A percentile compares a stretch with the other conserved stretches of the same genome.
Evolutionary conservation across 2,888 invertebrate species (phyloP).

Genomic region (Conus canariensis): DNA sequence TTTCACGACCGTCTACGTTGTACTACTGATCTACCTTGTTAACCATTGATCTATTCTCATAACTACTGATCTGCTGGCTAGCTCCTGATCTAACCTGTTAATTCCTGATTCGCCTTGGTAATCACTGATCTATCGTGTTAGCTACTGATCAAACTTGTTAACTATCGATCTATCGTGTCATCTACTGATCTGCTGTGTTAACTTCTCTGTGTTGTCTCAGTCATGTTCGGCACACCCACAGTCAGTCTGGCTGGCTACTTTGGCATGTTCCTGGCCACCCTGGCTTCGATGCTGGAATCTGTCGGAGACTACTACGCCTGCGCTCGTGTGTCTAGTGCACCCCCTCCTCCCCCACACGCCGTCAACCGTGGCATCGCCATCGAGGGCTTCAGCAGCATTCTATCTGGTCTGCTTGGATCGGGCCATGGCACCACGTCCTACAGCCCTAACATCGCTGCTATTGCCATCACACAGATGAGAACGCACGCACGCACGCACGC

Average conservation of each 20-base stretch:
- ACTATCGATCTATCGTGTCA: no score
- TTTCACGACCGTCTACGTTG: no score
- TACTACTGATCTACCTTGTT: no score
- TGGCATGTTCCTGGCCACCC: conserved; percentile 62
- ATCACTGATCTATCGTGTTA: no score
- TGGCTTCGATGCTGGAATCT: conserved; percentile 65
- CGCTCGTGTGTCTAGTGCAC: conserved; percentile 54
- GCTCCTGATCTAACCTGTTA: no score
- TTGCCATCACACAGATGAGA: conserved; percentile 50
- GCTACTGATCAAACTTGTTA: no score
- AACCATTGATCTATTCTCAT: no score
- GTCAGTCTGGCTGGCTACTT: conserved; percentile 60
- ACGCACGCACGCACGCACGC: no score
- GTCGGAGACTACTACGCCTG: conserved; percentile 69
- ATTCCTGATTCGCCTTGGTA: no score
- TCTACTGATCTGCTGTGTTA: no score
- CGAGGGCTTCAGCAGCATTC: conserved; percentile 63
- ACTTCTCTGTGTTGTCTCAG: conserved; percentile 70
- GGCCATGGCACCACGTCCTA: conserved; percentile 69
- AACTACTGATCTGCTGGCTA: no score
- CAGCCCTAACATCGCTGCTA: conserved; percentile 60
- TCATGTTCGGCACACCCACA: conserved; percentile 66
- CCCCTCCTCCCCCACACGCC: conserved; percentile 63
- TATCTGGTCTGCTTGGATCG: conserved; percentile 64
- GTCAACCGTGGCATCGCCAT: conserved; percentile 67